Base-by-base conservation (phyloP, 2,797 vertebrate genomes). In the Scolopax rusticola region DNA sequence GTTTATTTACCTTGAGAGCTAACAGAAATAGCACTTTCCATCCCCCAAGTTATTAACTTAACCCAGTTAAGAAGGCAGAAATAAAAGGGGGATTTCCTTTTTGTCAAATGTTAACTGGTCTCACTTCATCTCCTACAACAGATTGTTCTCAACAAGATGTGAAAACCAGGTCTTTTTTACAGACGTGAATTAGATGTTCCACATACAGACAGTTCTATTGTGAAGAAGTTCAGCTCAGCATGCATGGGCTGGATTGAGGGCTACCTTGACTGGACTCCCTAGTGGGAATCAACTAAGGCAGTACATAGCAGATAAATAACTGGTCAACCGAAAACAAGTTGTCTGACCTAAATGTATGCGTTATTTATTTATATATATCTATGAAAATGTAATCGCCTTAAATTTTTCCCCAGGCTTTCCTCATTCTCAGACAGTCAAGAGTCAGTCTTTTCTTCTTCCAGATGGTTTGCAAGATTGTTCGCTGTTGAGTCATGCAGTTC, bases 41-140 rank as follows among this genome's bases (percentile, higher is more conserved):
- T 12, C 75, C 47, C 54, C 82, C 33, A 27, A 89, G 76, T 83
- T 86, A 86, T 71, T 87, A 81, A 94, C 74, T 88, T 69, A 64
- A 68, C 75, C 54, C 75, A 59, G 33, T 71, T 68, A 74, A 81
- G 69, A 48, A 77, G 64, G 7, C 1, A 20, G 87, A 73, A 96
- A 78, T 89, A 92, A 69, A 91, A 95, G 76, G 13, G 38, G 68
- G 74, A 93, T 93, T 95, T 94, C 82, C 69, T 92, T 77, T 91
- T 61, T 77, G 78, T 93, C 92, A 89, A 38, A 87, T 6, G 7
- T 43, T 85, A 61, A 63, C 77, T 45, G 64, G 61, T 91, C 77
- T 93, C 81, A 90, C 85, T 33, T 93, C 84, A 83, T 89, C 81
- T 87, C 56, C 78, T 89, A n/a, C 68, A 93, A 38, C 48, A 95